Evolutionary conservation across 2,797 vertebrate genomes (phyloP).

Genomic region (Mus caroli): DNA sequence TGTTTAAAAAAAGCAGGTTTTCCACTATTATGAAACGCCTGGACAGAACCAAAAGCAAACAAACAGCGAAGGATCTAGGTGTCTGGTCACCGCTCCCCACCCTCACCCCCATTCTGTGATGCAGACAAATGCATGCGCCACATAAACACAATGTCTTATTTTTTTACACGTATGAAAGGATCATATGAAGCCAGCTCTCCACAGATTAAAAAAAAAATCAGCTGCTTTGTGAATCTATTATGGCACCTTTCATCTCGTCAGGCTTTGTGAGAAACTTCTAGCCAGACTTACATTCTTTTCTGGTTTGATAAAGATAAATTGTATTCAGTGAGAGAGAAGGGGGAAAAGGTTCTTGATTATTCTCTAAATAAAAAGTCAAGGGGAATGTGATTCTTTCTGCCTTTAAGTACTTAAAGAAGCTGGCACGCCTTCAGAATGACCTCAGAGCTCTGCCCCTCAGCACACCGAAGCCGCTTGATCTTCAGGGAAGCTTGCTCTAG

Average conservation of each 20-base stretch:
- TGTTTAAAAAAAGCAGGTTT: slow-evolving; percentile 73
- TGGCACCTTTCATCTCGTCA: slow-evolving; percentile 76
- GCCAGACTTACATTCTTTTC: slow-evolving; percentile 70
- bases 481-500: slow-evolving; percentile 27
- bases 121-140: slow-evolving; percentile 63
- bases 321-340: slow-evolving; percentile 67
- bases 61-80: slow-evolving; percentile 43
- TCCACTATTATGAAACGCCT: neutral
- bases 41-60: slow-evolving; percentile 19
- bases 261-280: slow-evolving; percentile 78
- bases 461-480: slow-evolving; percentile 51
- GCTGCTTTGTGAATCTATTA: slow-evolving; percentile 76
- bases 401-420: slow-evolving; percentile 34
- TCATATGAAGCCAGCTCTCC: slow-evolving; percentile 70
- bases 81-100: neutral
- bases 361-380: slow-evolving; percentile 77
- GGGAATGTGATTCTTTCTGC: slow-evolving; percentile 42
- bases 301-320: slow-evolving; percentile 80
- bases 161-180: slow-evolving; percentile 76
- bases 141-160: slow-evolving; percentile 79
- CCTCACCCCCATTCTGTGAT: slow-evolving; percentile 29
- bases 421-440: slow-evolving; percentile 49
- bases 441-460: slow-evolving; percentile 50
- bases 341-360: slow-evolving; percentile 77
- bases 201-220: slow-evolving; percentile 33